phyloP scores from a whole-genome alignment of 2,888 invertebrate genomes.

The Sminthurinus aureus region DNA sequence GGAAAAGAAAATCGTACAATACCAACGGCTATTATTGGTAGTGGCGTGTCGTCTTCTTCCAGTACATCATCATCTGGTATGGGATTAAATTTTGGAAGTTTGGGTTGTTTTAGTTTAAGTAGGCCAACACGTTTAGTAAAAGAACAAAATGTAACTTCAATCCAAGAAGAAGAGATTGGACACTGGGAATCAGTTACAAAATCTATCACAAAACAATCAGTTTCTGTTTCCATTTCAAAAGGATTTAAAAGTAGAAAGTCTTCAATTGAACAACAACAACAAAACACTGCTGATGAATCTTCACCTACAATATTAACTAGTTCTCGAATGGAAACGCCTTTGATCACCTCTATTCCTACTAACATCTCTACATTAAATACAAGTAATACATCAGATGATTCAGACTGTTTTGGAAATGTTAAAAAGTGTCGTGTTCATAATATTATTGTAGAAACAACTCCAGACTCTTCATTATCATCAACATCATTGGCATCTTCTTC shows the following conservation, averaged over 20 bases:
- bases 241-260: conserved; percentile 53
- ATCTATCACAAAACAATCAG: conserved; percentile 48
- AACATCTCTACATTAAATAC: too few relatives aligned
- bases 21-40: conserved; percentile 40
- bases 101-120: conserved; percentile 40
- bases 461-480: too few relatives aligned
- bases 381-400: conserved; percentile 9
- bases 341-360: not conserved
- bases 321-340: not conserved
- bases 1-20: conserved; percentile 55
- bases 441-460: conserved; percentile 43
- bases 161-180: conserved; percentile 50
- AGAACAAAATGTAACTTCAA: conserved; percentile 51
- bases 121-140: conserved; percentile 50
- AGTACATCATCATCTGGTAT: conserved; percentile 15
- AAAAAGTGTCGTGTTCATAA: conserved; percentile 53
- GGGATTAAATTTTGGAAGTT: conserved; percentile 23
- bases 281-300: conserved; percentile 21
- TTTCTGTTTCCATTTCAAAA: conserved; percentile 52
- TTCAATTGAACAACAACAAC: conserved; percentile 44
- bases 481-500: too few relatives aligned
- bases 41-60: conserved; percentile 18
- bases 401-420: conserved; percentile 30
- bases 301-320: conserved; percentile 5
- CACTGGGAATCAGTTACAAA: conserved; percentile 51